Conservation (phyloP, 1,140 invertebrate species). For the Nylanderia fulva region DNA sequence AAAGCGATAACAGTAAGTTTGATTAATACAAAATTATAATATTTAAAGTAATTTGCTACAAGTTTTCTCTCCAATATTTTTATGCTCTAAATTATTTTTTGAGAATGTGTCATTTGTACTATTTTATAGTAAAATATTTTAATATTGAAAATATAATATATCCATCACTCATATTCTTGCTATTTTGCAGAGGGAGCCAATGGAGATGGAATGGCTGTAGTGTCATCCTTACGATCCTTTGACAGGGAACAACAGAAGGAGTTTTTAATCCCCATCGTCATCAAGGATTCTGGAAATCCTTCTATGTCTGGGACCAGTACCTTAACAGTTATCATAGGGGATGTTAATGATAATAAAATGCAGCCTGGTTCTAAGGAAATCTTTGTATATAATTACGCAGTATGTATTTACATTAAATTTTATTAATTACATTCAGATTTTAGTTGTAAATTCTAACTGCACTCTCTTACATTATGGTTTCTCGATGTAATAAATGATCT, state of each 20-base stretch:
- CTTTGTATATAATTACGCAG: constrained; percentile 97
- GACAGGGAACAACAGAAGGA: constrained; percentile 98
- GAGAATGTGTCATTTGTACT: background rate
- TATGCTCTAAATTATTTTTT: too few species aligned
- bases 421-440: background rate
- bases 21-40: background rate
- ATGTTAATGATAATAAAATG: constrained; percentile 99
- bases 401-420: constrained; percentile 76
- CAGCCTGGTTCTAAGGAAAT: constrained; percentile 98
- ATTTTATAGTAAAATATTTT: background rate
- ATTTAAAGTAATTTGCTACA: background rate
- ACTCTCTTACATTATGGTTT: background rate
- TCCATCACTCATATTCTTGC: background rate
- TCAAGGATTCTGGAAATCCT: constrained; percentile 95
- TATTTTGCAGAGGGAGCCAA: constrained; percentile 93
- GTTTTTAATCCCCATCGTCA: constrained; percentile 97
- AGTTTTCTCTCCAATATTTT: background rate
- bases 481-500: background rate
- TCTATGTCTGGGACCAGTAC: constrained; percentile 98
- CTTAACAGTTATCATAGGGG: constrained; percentile 97
- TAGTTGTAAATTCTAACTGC: background rate
- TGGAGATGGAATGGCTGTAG: constrained; percentile 97
- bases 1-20: constrained; percentile 95
- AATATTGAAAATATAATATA: too few species aligned
- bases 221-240: constrained; percentile 95